phyloP scores from a whole-genome alignment of 2,797 vertebrate genomes.

The Tapirus indicus region DNA sequence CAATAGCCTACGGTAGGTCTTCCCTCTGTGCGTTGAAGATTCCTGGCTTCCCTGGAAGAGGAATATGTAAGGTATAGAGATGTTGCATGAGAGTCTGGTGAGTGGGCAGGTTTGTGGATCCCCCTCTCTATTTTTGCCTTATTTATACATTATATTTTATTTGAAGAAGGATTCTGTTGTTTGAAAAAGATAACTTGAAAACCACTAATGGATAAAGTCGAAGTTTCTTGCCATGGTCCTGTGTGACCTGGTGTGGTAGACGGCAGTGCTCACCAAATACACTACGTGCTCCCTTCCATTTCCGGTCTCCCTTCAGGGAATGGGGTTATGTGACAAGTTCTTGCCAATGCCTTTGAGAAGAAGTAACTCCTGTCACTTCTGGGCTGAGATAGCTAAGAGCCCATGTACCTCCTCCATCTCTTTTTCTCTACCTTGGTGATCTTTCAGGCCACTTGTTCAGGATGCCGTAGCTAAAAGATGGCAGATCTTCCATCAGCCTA shows the following conservation, averaged over 20 bases:
- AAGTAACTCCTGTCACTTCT: background rate
- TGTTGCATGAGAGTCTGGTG: fast-evolving
- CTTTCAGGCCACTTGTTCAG: background rate
- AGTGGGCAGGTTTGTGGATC: background rate
- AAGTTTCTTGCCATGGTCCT: background rate
- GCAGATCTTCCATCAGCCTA: fast-evolving
- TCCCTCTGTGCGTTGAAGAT: background rate
- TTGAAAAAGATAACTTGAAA: background rate
- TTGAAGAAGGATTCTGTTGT: background rate
- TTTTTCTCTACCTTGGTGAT: background rate
- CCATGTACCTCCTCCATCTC: background rate
- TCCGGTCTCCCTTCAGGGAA: background rate
- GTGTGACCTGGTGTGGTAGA: background rate
- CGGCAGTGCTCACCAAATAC: background rate
- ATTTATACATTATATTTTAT: background rate
- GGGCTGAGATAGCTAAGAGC: background rate
- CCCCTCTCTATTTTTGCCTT: background rate
- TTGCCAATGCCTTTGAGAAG: background rate
- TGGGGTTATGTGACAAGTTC: background rate
- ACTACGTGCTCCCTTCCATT: background rate
- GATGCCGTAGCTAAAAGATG: background rate
- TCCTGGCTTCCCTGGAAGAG: too few species aligned
- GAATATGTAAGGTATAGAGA: fast-evolving
- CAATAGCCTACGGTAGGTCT: fast-evolving
- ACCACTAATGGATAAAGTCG: background rate